Conservation (phyloP, 2,888 invertebrate species). For the Oxycera nigricornis region DNA sequence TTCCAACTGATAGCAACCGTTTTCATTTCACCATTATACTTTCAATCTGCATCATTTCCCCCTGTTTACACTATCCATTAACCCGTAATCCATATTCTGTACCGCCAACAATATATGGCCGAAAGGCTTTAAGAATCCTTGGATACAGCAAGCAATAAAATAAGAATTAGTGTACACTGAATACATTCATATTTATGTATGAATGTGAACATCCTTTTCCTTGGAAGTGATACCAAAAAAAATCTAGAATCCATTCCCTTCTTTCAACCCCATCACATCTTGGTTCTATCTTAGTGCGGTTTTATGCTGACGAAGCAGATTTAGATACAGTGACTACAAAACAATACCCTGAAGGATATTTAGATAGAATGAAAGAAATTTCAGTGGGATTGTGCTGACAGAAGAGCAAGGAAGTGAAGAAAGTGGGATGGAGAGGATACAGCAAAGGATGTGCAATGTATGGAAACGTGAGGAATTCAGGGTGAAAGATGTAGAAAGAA, state of each 20-base stretch:
- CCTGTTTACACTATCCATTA: background rate
- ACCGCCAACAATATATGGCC: slow-evolving; percentile 1
- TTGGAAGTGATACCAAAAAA: background rate
- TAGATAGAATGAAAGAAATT: background rate
- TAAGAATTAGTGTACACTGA: slow-evolving; percentile 18
- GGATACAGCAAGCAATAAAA: slow-evolving; percentile 25
- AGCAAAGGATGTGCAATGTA: background rate
- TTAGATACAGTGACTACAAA: slow-evolving; percentile 30
- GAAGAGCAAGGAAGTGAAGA: background rate
- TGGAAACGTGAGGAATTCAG: too few relatives aligned
- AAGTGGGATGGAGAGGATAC: background rate
- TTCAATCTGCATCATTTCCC: background rate
- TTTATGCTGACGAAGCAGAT: slow-evolving; percentile 30
- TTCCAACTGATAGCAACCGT: too few relatives aligned
- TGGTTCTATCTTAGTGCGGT: background rate
- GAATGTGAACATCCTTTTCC: background rate
- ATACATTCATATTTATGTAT: background rate
- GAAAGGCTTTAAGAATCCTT: background rate
- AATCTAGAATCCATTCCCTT: background rate
- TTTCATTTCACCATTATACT: background rate
- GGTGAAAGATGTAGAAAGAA: too few relatives aligned
- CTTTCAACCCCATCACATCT: background rate
- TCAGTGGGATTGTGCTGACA: background rate
- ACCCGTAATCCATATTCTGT: background rate
- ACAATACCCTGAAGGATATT: slow-evolving; percentile 43